Evolutionary conservation across 2,113 vertebrate species (phyloP), one percentile per base, ranked within the genome.

Genomic region (Salvator merianae): DNA sequence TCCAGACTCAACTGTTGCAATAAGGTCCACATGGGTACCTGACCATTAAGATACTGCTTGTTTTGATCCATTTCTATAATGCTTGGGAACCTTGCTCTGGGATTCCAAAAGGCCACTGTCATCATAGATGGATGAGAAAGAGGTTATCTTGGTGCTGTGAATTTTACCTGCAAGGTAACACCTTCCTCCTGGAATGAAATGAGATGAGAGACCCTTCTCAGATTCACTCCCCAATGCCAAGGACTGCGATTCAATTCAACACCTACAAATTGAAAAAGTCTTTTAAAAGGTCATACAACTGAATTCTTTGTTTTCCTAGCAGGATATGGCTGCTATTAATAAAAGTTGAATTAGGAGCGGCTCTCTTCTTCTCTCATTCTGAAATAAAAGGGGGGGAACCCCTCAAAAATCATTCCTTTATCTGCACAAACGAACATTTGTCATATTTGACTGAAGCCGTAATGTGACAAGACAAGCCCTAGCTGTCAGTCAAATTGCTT

Each of bases 401-500:
- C 43, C 13, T 12, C 53, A 55, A 50, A 91, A 93, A 87, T 24
- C 71, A 50, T 71, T 91, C 86, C 40, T 87, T 69, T 88, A 70
- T 87, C 88, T 88, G 32, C 0, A 0, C 28, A 72, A 68, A 71
- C 79, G 70, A 36, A 77, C 83, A 88, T 43, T 86, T 92, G 92
- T 79, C 77, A 0, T 8, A 6, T 94, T 91, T 93, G 90, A 82
- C 4, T 73, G 93, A 88, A 93, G 92, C 62, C 2, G 92, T 84
- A 71, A 90, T 90, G 90, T 83, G 95, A 92, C 4, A 94, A 92
- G 92, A 91, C 68, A 8, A 88, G 93, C 87, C 91, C 92, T 89
- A 7, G 40, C 93, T 93, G 93, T 86, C 95, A 93, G 74, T 93
- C 95, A 93, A 72, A 83, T 77, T 62, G 1, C 1, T 62, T n/a